Evolutionary conservation across 2,113 vertebrate genomes (phyloP), one percentile per base, ranked within the genome.

Genomic region (Cololabis saira): DNA sequence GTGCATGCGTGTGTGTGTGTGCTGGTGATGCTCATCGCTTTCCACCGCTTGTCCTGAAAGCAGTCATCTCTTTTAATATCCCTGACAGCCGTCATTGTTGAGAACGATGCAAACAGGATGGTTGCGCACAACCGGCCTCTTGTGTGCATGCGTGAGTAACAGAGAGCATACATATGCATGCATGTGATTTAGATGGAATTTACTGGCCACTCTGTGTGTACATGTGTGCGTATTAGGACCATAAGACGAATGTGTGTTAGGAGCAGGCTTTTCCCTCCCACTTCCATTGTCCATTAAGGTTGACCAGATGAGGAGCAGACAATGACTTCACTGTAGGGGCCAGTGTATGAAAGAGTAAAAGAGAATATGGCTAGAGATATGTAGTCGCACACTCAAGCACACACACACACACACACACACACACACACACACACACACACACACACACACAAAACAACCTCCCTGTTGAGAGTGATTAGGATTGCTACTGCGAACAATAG

Each of bases 401-500:
- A 27, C 24, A 27, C 24, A 27, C 24, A 27, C 24, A 27, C 24
- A 27, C 24, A 27, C 24, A 27, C 24, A 27, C 24, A 27, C 24
- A 27, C 24, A 27, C 24, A 27, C 47, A 43, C 56, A 55, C 49
- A 22, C 61, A 64, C 24, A 12, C 48, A 24, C n/a, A 33, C 56
- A 52, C 49, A 50, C 47, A 53, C 48, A 0, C 16, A 61, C 73
- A 61, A 44, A 71, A 81, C 75, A 81, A 58, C 57, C 68, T 78
- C 86, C 83, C 82, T 81, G 87, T 83, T 83, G 89, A 90, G 89
- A 89, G 86, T 83, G 85, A 91, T 90, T 90, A 89, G 90, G 70
- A 84, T 67, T 77, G 81, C 80, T 83, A 85, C 87, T 85, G 89
- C 78, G 85, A 85, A 91, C 89, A 91, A 90, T 85, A 85, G 90